Conservation (phyloP, 2,113 vertebrate species). For the Astatoreochromis straeleni region DNA sequence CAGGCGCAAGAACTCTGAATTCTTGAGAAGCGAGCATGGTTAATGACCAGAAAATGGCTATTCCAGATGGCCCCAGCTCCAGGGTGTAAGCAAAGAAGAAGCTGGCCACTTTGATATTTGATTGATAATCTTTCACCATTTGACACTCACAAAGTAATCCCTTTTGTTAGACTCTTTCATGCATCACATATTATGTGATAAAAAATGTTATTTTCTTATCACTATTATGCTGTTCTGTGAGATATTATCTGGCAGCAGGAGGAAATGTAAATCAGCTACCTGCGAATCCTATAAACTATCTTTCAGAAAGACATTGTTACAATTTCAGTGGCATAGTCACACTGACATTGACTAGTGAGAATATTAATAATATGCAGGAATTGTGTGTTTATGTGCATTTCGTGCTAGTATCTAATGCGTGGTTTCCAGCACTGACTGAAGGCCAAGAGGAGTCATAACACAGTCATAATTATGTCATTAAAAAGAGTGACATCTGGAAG, state of each 20-base stretch:
- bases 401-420: background rate
- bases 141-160: background rate
- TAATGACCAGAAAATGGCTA: constrained; percentile 41
- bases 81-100: constrained; percentile 25
- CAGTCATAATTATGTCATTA: constrained; percentile 56
- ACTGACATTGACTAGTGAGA: background rate
- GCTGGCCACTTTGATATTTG: constrained; percentile 40
- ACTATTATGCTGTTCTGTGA: background rate
- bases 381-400: background rate
- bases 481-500: constrained; percentile 62
- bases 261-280: background rate
- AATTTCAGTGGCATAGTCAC: background rate
- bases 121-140: constrained; percentile 37
- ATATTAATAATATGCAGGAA: background rate
- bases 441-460: constrained; percentile 42
- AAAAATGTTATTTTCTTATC: background rate
- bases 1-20: background rate
- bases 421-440: constrained; percentile 8
- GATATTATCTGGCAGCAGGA: background rate
- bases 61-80: constrained; percentile 61
- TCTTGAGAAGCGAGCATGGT: background rate
- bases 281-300: background rate
- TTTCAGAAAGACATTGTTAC: background rate
- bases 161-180: background rate
- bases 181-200: background rate